These are phyloP conservation scores for Ammodytes marinus DNA, from an alignment of 2,113 vertebrate species.

Conservation along the genomic window DNA sequence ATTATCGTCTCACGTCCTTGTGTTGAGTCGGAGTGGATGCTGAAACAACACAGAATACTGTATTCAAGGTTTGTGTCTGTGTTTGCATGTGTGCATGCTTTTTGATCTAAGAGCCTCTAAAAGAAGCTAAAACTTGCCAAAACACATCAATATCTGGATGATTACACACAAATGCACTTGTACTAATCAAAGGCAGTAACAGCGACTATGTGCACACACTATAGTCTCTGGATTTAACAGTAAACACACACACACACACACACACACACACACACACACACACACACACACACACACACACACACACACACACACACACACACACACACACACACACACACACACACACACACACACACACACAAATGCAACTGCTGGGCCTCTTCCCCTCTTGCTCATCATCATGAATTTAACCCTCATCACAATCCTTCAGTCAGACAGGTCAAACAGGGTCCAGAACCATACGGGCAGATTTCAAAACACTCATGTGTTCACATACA, in stretches of 20 bases:
- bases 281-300: background rate
- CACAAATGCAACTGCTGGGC: constrained; percentile 27
- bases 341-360: constrained; percentile 1
- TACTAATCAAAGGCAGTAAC: constrained; percentile 14
- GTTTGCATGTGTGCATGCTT: background rate
- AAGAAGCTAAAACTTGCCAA: background rate
- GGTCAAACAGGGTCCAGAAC: constrained; percentile 42
- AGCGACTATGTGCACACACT: background rate
- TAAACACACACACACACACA: background rate
- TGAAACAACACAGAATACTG: constrained; percentile 1
- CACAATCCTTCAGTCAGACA: constrained; percentile 22
- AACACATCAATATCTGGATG: background rate
- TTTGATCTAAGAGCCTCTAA: background rate
- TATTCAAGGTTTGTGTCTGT: constrained; percentile 8
- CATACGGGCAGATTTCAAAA: constrained; percentile 15
- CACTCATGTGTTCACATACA: background rate
- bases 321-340: background rate
- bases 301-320: background rate
- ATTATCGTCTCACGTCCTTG: background rate
- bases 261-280: background rate
- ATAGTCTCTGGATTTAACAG: background rate
- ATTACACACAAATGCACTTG: constrained; percentile 5
- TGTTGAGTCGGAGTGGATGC: constrained; percentile 10
- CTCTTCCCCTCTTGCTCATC: constrained; percentile 21
- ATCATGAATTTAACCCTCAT: constrained; percentile 51